phyloP scores from a whole-genome alignment of 2,888 invertebrate species.

The Zygaena filipendulae region DNA sequence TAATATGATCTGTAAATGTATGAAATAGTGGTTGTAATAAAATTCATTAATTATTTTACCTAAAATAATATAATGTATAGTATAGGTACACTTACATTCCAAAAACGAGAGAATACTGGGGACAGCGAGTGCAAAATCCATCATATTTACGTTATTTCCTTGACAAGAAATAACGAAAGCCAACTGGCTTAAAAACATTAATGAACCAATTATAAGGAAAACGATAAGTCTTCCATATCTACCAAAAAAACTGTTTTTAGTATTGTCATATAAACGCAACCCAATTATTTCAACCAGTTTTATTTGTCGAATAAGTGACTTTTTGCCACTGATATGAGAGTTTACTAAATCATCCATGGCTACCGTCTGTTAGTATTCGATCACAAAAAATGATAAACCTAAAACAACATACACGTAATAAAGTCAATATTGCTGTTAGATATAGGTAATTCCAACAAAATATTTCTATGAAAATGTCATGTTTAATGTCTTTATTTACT shows the following conservation, averaged over 20 bases:
- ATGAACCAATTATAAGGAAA: conserved; percentile 7
- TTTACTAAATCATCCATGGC: too few species aligned
- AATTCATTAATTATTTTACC: too few species aligned
- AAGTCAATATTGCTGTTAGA: too few species aligned
- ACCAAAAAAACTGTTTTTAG: conserved; percentile 5
- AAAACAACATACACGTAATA: too few species aligned
- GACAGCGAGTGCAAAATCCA: conserved; percentile 18
- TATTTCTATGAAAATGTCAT: too few species aligned
- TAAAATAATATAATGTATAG: too few species aligned
- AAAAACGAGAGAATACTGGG: conserved; percentile 13
- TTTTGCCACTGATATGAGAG: too few species aligned
- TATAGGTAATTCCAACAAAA: too few species aligned
- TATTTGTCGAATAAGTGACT: conserved; percentile 16
- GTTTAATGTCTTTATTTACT: too few species aligned
- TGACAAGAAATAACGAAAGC: conserved; percentile 14
- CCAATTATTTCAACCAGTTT: conserved; percentile 17
- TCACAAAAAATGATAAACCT: too few species aligned
- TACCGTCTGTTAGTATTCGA: too few species aligned
- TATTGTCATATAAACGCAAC: conserved; percentile 16
- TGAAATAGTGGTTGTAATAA: too few species aligned
- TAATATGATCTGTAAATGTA: conserved; percentile 18
- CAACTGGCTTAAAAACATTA: conserved; percentile 13
- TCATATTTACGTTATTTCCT: conserved; percentile 15
- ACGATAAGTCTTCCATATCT: conserved; percentile 10
- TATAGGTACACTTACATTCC: conserved; percentile 21